Percentiles rank a stretch among this genome's conserved stretches.
Evolutionary conservation across 2,113 vertebrate species (phyloP).

Genomic region (Boulengeromyrus knoepffleri): DNA sequence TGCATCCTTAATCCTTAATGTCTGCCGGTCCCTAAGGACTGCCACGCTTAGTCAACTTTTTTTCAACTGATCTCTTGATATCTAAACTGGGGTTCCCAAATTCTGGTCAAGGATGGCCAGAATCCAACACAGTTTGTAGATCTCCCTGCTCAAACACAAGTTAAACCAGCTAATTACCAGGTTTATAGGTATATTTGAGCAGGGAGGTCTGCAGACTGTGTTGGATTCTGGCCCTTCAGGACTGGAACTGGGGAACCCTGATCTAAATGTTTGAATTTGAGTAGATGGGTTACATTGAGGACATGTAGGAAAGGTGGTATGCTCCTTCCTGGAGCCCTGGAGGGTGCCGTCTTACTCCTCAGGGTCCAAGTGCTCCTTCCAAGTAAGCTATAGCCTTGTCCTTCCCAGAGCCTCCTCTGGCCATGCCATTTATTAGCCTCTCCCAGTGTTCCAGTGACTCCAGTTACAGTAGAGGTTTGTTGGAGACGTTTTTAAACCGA

Average conservation of each 20-base stretch:
- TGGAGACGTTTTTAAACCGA: neutral
- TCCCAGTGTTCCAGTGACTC: neutral
- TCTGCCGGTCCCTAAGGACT: neutral
- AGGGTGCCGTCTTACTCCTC: neutral
- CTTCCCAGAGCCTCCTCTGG: neutral
- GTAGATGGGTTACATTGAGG: neutral
- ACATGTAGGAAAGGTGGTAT: neutral
- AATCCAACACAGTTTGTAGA: neutral
- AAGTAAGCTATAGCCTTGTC: neutral
- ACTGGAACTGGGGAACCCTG: neutral
- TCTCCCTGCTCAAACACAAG: neutral
- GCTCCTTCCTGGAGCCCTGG: neutral
- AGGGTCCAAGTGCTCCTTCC: neutral
- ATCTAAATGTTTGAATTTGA: neutral
- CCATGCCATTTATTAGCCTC: neutral
- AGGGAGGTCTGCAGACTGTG: neutral
- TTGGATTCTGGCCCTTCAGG: neutral
- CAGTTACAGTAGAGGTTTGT: neutral
- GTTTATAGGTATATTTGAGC: neutral
- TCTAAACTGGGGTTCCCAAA: neutral
- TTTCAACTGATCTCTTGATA: neutral
- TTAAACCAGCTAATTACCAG: neutral
- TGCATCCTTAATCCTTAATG: too few relatives aligned
- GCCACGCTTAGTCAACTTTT: neutral
- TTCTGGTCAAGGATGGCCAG: neutral